Evolutionary conservation across 2,888 invertebrate species (phyloP), one percentile per base, ranked within the genome.

Genomic region (Neoascia interrupta): DNA sequence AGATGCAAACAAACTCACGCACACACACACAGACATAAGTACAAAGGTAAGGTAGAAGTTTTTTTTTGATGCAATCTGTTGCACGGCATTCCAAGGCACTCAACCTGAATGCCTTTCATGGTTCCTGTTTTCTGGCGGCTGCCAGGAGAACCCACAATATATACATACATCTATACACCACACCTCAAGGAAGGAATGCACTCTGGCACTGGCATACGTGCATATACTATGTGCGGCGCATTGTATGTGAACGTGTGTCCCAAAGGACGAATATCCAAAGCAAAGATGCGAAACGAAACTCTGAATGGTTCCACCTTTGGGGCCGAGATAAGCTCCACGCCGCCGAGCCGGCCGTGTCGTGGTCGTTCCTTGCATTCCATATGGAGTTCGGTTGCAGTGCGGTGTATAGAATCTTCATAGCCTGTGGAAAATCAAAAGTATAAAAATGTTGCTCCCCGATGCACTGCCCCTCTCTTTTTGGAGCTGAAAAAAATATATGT

Each of bases 31-130:
- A 21, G n/a, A 28, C 54, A 43, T 15, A 26, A n/a, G 56, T 1
- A 13, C 5, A 13, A 15, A 37, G 31, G 31, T 31, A 45, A 60
- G 15, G 37, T 19, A 28, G 43, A 54, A 66, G n/a, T n/a, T 64
- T 72, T 47, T 61, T 79, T 79, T 73, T 73, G 79, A 79, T 79
- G 79, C 79, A 79, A 79, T 73, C 79, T 79, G 37, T 43, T 56
- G 73, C 73, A 73, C 73, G 66, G 79, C 73, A 79, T 79, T 79
- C 79, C 79, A 79, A 79, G 68, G 79, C 73, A 66, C 79, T 79
- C 79, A 79, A 79, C 79, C 73, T 73, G 66, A 79, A 79, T 79
- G 79, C 66, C 66, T 79, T 73, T 79, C 56, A 68, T 68, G 79
- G 73, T 79, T 79, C 79, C 79, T 79, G 73, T 73, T 79, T 70